Conservation (phyloP, 2,797 vertebrate genomes). For the Alauda arvensis region DNA sequence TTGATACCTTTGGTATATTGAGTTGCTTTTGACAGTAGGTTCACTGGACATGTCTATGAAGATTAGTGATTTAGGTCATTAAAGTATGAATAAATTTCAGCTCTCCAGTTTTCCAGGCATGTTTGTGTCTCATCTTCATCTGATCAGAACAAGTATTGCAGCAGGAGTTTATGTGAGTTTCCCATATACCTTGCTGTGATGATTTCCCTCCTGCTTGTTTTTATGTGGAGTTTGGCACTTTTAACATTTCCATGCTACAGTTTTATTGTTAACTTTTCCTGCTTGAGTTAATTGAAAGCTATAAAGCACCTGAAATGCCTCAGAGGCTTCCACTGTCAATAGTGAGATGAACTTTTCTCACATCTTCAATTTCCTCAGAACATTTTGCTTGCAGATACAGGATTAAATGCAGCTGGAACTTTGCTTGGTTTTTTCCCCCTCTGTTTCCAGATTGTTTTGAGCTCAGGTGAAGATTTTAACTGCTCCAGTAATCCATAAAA, state of each 20-base stretch:
- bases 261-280: slow-evolving; percentile 30
- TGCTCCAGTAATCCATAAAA: not conserved
- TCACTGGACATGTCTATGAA: not conserved
- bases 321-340: slow-evolving; percentile 5
- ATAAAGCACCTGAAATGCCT: slow-evolving; percentile 37
- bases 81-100: not conserved
- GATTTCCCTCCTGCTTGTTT: not conserved
- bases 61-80: not conserved
- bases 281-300: slow-evolving; percentile 33
- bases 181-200: not conserved
- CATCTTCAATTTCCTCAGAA: not conserved
- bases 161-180: not conserved
- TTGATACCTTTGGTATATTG: not conserved
- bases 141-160: not conserved
- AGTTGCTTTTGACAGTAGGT: not conserved
- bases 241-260: not conserved
- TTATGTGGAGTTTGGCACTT: not conserved
- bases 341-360: not conserved
- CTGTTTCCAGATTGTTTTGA: not conserved
- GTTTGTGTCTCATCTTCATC: not conserved
- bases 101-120: not conserved
- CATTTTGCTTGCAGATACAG: not conserved
- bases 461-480: not conserved
- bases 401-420: not conserved
- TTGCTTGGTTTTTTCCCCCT: accelerated